Evolutionary conservation across 2,797 vertebrate species (phyloP), one percentile per base, ranked within the genome.

Genomic region (Enteromius fasciolatus): DNA sequence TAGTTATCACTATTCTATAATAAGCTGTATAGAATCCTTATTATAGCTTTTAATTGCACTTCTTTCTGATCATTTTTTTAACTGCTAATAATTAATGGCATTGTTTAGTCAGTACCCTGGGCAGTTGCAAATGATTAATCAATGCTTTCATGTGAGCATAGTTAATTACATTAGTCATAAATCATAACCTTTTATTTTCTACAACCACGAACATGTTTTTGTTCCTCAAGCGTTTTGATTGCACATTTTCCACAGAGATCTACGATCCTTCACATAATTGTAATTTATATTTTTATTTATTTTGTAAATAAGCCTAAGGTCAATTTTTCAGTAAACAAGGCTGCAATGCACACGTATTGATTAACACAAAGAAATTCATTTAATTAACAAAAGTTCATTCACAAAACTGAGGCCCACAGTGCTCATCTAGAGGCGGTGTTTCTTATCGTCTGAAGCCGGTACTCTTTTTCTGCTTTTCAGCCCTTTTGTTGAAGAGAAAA

Each of bases 381-480:
- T 80, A 44, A 86, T 86, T 82, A 70, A 44, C 67, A 54, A 81
- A 74, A 84, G 82, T 76, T 79, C 33, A 15, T 44, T 50, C 25
- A 54, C 63, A 64, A 46, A 91, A 89, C 87, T 89, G 90, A 90
- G 73, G 73, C 86, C 85, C 91, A 91, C 87, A 90, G 91, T 91
- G 88, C 91, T 91, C 87, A 25, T 20, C 78, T 83, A 57, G 36
- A 77, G 72, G 25, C 77, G 50, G 78, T 87, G 83, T 88, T 83
- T 82, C 86, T 93, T 92, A 93, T 94, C 92, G 88, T 87, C 88
- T 84, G 87, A 90, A 89, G 88, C 87, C 88, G 78, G 82, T 86
- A 86, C 88, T 90, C 84, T 87, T 84, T 87, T 88, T 87, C 67
- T 76, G 3, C 83, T 76, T 86, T 82, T 78, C 72, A 67, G 76